phyloP scores from a whole-genome alignment of 2,113 vertebrate genomes.

The Mellivora capensis region DNA sequence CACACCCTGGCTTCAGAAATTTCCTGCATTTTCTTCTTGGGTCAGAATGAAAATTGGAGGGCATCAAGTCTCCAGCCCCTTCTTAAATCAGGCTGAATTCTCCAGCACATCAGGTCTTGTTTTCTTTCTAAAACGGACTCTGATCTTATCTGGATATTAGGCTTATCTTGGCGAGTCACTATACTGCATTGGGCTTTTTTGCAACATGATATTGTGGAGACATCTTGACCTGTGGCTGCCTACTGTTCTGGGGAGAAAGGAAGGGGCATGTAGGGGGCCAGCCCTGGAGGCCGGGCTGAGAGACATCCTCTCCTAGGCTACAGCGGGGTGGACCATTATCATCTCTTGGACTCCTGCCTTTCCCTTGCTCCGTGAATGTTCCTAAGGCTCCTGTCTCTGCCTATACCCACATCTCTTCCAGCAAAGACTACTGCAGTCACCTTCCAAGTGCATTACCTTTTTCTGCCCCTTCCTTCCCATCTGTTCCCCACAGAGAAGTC shows the following conservation, averaged over 20 bases:
- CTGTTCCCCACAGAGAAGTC: not conserved
- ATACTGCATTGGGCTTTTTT: not conserved
- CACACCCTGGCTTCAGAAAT: not conserved
- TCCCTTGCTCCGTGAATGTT: not conserved
- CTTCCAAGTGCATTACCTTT: not conserved
- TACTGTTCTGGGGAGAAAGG: not conserved
- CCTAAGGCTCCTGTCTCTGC: not conserved
- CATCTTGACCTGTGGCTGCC: not conserved
- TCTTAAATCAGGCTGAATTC: constrained; percentile 3
- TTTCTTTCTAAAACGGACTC: constrained; percentile 58
- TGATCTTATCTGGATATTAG: constrained; percentile 51
- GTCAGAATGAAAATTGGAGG: constrained; percentile 40
- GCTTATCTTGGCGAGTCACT: constrained; percentile 56
- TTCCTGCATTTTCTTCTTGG: constrained; percentile 40
- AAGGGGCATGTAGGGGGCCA: not conserved
- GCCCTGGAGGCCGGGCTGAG: not conserved
- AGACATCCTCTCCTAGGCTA: not conserved
- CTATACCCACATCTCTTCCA: not conserved
- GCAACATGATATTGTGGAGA: not conserved
- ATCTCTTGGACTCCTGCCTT: not conserved
- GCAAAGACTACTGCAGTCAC: not conserved
- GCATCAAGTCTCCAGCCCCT: not conserved
- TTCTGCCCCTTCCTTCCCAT: not conserved
- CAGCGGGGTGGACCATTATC: not conserved
- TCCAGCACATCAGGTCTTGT: constrained; percentile 75